Conservation (phyloP, 2,797 vertebrate species). For the Malurus splendens region DNA sequence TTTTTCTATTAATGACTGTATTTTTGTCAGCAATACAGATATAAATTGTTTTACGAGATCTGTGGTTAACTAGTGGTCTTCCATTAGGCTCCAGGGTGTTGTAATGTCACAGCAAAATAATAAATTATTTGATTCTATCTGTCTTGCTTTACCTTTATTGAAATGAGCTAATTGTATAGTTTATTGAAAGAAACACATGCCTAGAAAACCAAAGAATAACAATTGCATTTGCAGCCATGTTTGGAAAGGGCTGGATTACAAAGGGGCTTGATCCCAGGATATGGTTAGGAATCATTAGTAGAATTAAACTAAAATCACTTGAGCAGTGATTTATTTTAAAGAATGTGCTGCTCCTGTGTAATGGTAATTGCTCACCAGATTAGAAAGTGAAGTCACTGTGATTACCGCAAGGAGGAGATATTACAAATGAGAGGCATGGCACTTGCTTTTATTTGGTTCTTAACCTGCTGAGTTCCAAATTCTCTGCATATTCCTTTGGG, state of each 20-base stretch:
- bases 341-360: background rate
- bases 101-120: background rate
- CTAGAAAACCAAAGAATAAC: background rate
- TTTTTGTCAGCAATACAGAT: background rate
- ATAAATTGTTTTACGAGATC: background rate
- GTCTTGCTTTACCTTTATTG: background rate
- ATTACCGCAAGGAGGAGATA: constrained; percentile 22
- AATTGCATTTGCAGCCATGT: background rate
- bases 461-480: constrained; percentile 30
- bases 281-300: background rate
- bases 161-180: background rate
- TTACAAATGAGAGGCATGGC: background rate
- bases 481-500: background rate
- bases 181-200: background rate
- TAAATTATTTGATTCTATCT: constrained; percentile 6
- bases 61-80: background rate
- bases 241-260: background rate
- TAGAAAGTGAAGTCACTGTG: constrained; percentile 29
- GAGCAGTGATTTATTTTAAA: background rate
- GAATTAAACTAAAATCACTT: background rate
- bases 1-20: background rate
- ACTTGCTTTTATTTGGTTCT: constrained; percentile 15
- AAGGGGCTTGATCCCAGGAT: background rate
- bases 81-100: background rate
- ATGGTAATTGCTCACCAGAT: background rate